phyloP scores from a whole-genome alignment of 2,888 invertebrate species.

The Tachina fera region DNA sequence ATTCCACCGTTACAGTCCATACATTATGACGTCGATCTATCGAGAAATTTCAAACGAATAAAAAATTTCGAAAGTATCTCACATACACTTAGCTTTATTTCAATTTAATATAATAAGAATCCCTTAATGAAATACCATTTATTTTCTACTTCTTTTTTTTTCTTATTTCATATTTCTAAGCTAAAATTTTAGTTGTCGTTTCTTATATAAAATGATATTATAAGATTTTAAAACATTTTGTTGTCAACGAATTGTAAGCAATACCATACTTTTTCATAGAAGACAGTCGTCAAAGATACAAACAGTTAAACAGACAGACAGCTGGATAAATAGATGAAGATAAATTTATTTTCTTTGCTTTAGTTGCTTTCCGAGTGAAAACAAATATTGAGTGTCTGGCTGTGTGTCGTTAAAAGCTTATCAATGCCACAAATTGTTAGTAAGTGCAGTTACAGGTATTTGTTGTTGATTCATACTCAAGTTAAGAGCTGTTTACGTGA shows the following conservation, averaged over 20 bases:
- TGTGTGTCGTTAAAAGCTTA: slow-evolving; percentile 50
- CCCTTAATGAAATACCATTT: not conserved
- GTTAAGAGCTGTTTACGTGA: not conserved
- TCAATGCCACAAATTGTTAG: slow-evolving; percentile 55
- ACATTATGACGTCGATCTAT: too few species aligned
- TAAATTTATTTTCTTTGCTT: slow-evolving; percentile 34
- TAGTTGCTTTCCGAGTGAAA: slow-evolving; percentile 17
- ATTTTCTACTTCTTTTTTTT: not conserved
- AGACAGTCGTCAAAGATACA: slow-evolving; percentile 4
- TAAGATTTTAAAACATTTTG: slow-evolving; percentile 38
- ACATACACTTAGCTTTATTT: too few species aligned
- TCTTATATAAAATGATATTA: slow-evolving; percentile 3
- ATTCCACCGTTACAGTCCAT: too few species aligned
- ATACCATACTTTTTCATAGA: not conserved
- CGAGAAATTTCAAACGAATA: too few species aligned
- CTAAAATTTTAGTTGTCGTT: slow-evolving; percentile 2
- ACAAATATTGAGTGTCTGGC: slow-evolving; percentile 16
- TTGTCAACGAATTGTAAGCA: slow-evolving; percentile 35
- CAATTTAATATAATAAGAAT: too few species aligned
- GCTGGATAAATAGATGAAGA: slow-evolving; percentile 31
- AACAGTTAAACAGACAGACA: slow-evolving; percentile 21
- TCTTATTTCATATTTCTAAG: not conserved
- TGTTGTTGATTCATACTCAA: slow-evolving; percentile 15
- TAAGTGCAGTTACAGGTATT: slow-evolving; percentile 10
- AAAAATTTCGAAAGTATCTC: too few species aligned